A percentile compares a stretch with the other conserved stretches of the same genome.
Conservation (phyloP, 2,113 vertebrate species). For the Osmerus eperlanus region DNA sequence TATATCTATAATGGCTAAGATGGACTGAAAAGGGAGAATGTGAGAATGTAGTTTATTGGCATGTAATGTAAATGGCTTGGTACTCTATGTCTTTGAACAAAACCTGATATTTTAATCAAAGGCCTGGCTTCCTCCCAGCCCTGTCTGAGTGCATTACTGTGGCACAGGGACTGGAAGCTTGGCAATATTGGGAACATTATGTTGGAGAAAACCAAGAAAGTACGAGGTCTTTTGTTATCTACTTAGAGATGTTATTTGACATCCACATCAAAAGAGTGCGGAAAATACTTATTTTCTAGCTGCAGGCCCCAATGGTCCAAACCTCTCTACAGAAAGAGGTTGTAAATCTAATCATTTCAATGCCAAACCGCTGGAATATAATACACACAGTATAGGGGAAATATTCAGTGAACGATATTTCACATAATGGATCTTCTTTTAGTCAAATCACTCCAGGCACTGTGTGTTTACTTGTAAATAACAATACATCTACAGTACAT, state of each 20-base stretch:
- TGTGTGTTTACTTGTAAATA: no score
- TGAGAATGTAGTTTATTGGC: conserved; percentile 25
- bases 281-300: conserved; percentile 24
- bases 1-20: not conserved
- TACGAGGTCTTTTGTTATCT: conserved; percentile 27
- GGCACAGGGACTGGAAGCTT: conserved; percentile 34
- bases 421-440: no score
- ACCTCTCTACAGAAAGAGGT: conserved; percentile 18
- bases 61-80: conserved; percentile 49
- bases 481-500: no score
- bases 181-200: conserved; percentile 43
- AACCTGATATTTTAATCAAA: conserved; percentile 43
- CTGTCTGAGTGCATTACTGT: conserved; percentile 60
- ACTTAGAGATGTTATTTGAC: conserved; percentile 44
- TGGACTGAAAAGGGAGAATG: not conserved
- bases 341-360: conserved; percentile 29
- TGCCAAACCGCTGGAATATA: conserved; percentile 15
- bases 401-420: no score
- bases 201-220: conserved; percentile 25
- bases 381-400: not conserved
- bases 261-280: conserved; percentile 36
- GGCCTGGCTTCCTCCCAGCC: conserved; percentile 48
- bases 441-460: no score
- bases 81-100: conserved; percentile 46
- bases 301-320: conserved; percentile 4